Conservation (phyloP, 2,797 vertebrate genomes). For the Lithobates sylvaticus region DNA sequence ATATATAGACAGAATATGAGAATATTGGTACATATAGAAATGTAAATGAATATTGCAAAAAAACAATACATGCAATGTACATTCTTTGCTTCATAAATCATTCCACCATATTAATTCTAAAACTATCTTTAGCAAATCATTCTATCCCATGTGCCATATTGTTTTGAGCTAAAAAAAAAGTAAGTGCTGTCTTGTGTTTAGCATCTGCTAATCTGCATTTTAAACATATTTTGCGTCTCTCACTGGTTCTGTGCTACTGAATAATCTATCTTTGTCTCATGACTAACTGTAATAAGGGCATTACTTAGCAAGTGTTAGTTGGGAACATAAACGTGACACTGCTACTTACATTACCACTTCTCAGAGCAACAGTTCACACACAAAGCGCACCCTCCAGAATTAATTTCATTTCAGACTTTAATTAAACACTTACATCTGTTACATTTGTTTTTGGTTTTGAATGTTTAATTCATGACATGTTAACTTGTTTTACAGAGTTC, state of each 20-base stretch:
- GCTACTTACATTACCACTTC: slow-evolving; percentile 55
- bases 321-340: slow-evolving; percentile 51
- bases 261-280: slow-evolving; percentile 24
- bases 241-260: slow-evolving; percentile 4
- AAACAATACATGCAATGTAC: too few species aligned
- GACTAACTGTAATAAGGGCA: slow-evolving; percentile 32
- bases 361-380: slow-evolving; percentile 47
- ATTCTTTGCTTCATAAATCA: too few species aligned
- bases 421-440: slow-evolving; percentile 60
- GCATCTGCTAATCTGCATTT: slow-evolving; percentile 42
- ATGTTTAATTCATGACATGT: slow-evolving; percentile 53
- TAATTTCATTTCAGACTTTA: slow-evolving; percentile 55
- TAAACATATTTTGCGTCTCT: slow-evolving; percentile 19
- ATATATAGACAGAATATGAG: too few species aligned
- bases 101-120: too few species aligned
- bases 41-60: too few species aligned
- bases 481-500: slow-evolving; percentile 33
- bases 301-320: slow-evolving; percentile 57
- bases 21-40: too few species aligned
- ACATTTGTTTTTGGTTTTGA: slow-evolving; percentile 57
- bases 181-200: slow-evolving; percentile 25
- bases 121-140: too few species aligned
- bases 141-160: too few species aligned
- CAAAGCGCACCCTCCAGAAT: slow-evolving; percentile 62
- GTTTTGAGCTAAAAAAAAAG: not conserved